Percentiles rank a stretch among this genome's conserved stretches.
These are phyloP conservation scores for Acronicta leporina DNA, from an alignment of 2,888 invertebrate genomes.

Conservation along the genomic window DNA sequence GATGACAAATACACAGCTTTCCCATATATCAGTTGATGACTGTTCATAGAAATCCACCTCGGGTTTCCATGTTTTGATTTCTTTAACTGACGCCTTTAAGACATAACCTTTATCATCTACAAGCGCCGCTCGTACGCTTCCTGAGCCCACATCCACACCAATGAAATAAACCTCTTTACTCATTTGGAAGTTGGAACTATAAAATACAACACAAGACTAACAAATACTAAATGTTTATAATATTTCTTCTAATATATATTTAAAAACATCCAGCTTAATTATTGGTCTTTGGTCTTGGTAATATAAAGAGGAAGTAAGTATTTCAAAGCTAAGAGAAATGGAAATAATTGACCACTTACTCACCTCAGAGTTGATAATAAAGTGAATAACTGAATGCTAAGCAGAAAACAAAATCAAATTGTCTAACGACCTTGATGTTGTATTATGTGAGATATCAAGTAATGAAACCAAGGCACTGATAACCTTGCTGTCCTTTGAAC, in stretches of 20 bases:
- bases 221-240: no score
- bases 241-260: no score
- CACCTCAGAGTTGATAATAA: constrained; percentile 14
- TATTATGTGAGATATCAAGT: constrained; percentile 30
- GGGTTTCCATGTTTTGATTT: constrained; percentile 94
- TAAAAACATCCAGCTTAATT: no score
- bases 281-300: no score
- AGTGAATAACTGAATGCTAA: constrained; percentile 17
- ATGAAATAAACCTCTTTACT: constrained; percentile 89
- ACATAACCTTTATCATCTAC: constrained; percentile 92
- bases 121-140: constrained; percentile 96
- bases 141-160: constrained; percentile 98
- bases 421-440: constrained; percentile 45
- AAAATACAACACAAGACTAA: no score
- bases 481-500: constrained; percentile 53
- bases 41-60: constrained; percentile 95
- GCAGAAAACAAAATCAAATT: constrained; percentile 19
- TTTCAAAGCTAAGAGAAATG: no score
- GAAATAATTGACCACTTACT: no score
- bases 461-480: constrained; percentile 36
- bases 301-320: no score
- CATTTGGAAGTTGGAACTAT: constrained; percentile 53
- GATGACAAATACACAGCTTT: constrained; percentile 91
- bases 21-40: constrained; percentile 97
- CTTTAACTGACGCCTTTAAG: constrained; percentile 89